Evolutionary conservation across 1,140 invertebrate species (phyloP).

Genomic region (Eupeodes corollae): DNA sequence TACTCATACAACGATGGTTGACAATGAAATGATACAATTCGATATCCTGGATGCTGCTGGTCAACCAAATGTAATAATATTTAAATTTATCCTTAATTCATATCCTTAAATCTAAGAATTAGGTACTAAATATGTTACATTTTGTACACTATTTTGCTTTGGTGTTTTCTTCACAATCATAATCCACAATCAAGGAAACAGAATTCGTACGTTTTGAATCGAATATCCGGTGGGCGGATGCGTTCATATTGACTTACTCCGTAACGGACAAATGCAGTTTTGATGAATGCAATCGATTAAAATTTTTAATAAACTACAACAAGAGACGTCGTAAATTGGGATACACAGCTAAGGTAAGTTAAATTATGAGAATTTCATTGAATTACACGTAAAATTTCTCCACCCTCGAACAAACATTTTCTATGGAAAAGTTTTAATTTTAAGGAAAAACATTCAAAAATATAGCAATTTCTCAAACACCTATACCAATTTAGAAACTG

Average conservation of each 20-base stretch:
- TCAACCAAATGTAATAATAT: slow-evolving; percentile 50
- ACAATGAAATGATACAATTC: slow-evolving; percentile 64
- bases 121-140: no score
- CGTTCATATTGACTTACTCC: slow-evolving; percentile 73
- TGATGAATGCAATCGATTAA: slow-evolving; percentile 67
- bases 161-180: not conserved
- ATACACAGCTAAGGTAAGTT: slow-evolving; percentile 37
- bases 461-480: no score
- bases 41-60: slow-evolving; percentile 73
- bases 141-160: no score
- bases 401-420: no score
- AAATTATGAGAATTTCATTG: no score
- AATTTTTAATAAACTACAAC: slow-evolving; percentile 68
- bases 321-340: slow-evolving; percentile 53
- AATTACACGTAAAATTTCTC: no score
- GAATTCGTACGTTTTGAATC: slow-evolving; percentile 58
- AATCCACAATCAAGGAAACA: slow-evolving; percentile 42
- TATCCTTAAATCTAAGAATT: no score
- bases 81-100: no score
- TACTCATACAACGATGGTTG: slow-evolving; percentile 59
- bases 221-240: slow-evolving; percentile 72
- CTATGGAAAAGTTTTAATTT: no score
- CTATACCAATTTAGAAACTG: no score
- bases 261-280: slow-evolving; percentile 75
- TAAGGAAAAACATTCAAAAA: no score